Evolutionary conservation across 2,888 invertebrate genomes (phyloP), one percentile per base, ranked within the genome.

Genomic region (Zhuqinia jingwanae): DNA sequence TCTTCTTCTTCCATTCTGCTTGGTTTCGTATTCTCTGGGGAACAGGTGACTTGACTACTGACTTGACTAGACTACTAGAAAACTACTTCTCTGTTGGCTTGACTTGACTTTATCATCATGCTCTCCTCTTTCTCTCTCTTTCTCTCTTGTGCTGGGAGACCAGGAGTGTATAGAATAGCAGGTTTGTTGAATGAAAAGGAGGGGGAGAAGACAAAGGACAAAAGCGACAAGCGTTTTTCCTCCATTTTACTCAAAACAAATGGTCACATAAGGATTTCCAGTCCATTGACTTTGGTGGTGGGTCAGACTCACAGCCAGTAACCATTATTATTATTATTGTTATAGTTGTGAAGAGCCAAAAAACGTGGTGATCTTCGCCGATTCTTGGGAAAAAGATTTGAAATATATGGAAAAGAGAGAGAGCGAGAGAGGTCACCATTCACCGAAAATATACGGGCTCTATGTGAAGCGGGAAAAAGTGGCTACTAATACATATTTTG

Each of bases 281-380:
- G 73, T 73, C 81, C 81, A 81, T 81, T 81, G 81, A 81, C 81
- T 81, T 81, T 81, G 36, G 81, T n/a, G n/a, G n/a, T n/a, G n/a
- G n/a, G n/a, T n/a, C n/a, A n/a, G n/a, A n/a, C n/a, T n/a, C n/a
- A n/a, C n/a, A n/a, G 81, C 73, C 81, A 81, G 73, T 45, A 42
- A 42, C 81, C 73, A 60, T 68, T 80, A 70, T 80, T 68, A 45
- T 47, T 68, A 27, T 2, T 45, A 22, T 47, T n/a, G 50, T 3
- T 3, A n/a, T 15, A 50, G 50, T 50, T 11, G n/a, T 2, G 50
- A 11, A 50, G n/a, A 50, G n/a, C 8, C 2, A n/a, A 15, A n/a
- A 50, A 50, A 50, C 8, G 50, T n/a, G n/a, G n/a, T 15, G 15
- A 50, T n/a, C 50, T 15, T 6, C 50, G 8, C 50, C n/a, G n/a